Percentiles rank a stretch among this genome's conserved stretches.
Conservation (phyloP, 2,888 invertebrate genomes). For the Craniophora ligustri region DNA sequence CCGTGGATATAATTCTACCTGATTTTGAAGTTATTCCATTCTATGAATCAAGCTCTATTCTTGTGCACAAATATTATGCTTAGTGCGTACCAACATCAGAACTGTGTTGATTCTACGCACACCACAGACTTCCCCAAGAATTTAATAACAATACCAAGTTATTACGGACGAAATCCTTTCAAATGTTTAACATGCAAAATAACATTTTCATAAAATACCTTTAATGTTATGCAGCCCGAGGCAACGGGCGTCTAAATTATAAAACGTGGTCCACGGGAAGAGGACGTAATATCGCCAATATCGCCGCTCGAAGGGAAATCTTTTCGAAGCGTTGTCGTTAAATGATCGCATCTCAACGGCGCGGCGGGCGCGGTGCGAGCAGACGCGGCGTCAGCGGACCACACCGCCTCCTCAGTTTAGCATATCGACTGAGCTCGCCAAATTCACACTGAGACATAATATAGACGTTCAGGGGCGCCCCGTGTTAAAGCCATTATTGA, state of each 20-base stretch:
- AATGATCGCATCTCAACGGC: slow-evolving; percentile 80
- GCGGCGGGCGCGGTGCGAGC: slow-evolving; percentile 65
- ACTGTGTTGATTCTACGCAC: slow-evolving; percentile 13
- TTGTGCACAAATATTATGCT: slow-evolving; percentile 31
- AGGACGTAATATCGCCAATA: slow-evolving; percentile 75
- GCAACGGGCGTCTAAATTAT: slow-evolving; percentile 72
- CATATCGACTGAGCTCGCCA: slow-evolving; percentile 80
- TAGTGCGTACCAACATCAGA: slow-evolving; percentile 20
- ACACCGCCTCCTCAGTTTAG: slow-evolving; percentile 69
- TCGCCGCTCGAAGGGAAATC: slow-evolving; percentile 72
- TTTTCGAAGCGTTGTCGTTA: slow-evolving; percentile 75
- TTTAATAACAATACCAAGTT: slow-evolving; percentile 53
- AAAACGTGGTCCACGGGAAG: slow-evolving; percentile 70
- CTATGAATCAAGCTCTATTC: slow-evolving; percentile 62
- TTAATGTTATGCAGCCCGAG: slow-evolving; percentile 71
- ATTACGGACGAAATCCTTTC: slow-evolving; percentile 54
- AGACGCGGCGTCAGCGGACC: slow-evolving; percentile 83
- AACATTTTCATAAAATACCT: slow-evolving; percentile 71
- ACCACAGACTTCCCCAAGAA: slow-evolving; percentile 30
- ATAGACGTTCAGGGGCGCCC: slow-evolving; percentile 74
- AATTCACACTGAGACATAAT: slow-evolving; percentile 74
- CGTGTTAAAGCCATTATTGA: slow-evolving; percentile 83
- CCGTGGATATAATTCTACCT: slow-evolving; percentile 68
- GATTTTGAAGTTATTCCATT: slow-evolving; percentile 61
- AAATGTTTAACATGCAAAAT: slow-evolving; percentile 69